These are phyloP conservation scores for Lycophotia porphyrea DNA, from an alignment of 2,888 invertebrate genomes.

Conservation along the genomic window DNA sequence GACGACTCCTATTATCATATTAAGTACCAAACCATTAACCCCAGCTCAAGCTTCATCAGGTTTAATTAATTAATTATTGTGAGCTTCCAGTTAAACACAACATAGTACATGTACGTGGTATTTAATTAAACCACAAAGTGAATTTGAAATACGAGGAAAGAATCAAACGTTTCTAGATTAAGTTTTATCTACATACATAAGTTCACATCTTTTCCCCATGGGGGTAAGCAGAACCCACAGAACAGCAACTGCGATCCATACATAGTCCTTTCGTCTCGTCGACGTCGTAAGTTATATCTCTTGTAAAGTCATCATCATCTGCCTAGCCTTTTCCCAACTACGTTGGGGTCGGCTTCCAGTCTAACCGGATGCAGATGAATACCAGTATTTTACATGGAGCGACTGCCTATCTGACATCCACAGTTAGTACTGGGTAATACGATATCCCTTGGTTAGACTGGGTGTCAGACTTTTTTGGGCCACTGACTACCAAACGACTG, in stretches of 20 bases:
- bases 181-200: neutral
- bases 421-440: too few species aligned
- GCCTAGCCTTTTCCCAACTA: too few species aligned
- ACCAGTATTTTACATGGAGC: too few species aligned
- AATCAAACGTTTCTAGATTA: neutral
- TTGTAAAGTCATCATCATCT: neutral
- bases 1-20: constrained; percentile 47
- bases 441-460: too few species aligned
- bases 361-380: too few species aligned
- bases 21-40: constrained; percentile 52
- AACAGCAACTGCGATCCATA: neutral
- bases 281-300: neutral
- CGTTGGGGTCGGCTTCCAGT: too few species aligned
- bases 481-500: too few species aligned
- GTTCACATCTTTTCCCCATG: neutral
- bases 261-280: neutral
- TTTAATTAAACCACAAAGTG: neutral
- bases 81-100: constrained; percentile 11
- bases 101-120: constrained; percentile 18
- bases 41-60: constrained; percentile 38
- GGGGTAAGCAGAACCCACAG: neutral
- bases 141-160: neutral
- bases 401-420: too few species aligned
- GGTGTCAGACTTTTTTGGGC: too few species aligned
- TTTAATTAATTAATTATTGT: constrained; percentile 57